Conservation (phyloP, 2,797 vertebrate species). For the Myiotriccus ornatus region DNA sequence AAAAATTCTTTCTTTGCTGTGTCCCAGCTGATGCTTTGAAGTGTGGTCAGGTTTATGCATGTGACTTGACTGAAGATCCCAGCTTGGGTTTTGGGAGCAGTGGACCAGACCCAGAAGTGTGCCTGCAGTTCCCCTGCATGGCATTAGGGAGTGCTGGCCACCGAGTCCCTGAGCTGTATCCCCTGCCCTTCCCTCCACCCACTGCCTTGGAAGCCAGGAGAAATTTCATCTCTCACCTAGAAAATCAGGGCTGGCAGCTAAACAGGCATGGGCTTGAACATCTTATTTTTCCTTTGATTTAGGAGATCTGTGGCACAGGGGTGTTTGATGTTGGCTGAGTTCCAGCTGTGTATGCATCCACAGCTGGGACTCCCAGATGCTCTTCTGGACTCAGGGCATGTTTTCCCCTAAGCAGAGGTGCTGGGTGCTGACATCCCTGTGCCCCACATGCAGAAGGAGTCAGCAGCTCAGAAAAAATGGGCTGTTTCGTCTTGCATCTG, state of each 20-base stretch:
- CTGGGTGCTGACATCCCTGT: not conserved
- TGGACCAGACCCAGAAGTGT: not conserved
- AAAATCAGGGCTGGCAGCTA: not conserved
- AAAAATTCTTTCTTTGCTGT: not conserved
- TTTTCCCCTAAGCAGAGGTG: not conserved
- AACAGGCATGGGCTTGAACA: not conserved
- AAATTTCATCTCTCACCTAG: not conserved
- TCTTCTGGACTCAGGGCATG: not conserved
- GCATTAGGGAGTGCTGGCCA: not conserved
- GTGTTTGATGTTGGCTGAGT: not conserved
- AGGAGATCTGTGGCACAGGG: not conserved
- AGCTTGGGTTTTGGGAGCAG: conserved; percentile 10
- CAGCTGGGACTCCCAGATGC: not conserved
- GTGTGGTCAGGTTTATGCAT: conserved; percentile 35
- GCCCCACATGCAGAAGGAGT: not conserved
- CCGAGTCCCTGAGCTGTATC: not conserved
- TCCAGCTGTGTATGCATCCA: not conserved
- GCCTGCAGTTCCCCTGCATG: conserved; percentile 20
- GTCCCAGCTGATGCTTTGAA: not conserved
- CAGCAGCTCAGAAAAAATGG: not conserved
- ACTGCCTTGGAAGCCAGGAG: not conserved
- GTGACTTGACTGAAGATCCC: not conserved
- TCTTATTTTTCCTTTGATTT: not conserved
- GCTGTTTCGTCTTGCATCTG: not conserved
- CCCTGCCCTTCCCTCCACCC: not conserved